Evolutionary conservation across 2,888 invertebrate species (phyloP).

Genomic region (Sisyra terminalis): DNA sequence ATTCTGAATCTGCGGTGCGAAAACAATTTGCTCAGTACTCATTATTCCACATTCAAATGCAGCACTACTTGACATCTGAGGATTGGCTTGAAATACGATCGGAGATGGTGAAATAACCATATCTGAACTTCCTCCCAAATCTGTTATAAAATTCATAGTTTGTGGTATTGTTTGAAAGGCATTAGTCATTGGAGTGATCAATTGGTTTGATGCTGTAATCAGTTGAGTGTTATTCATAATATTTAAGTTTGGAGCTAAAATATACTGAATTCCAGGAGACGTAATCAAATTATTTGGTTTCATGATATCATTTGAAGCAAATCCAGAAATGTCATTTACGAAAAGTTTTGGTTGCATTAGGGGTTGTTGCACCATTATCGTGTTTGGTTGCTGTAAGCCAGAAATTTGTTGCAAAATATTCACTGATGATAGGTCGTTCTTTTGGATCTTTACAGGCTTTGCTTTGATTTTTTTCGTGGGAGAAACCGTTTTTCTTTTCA

Average conservation of each 20-base stretch:
- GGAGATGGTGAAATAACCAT: constrained; percentile 33
- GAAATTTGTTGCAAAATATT: not conserved
- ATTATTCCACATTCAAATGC: constrained; percentile 33
- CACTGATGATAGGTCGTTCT: no score
- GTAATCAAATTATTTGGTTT: constrained; percentile 1
- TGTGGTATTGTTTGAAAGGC: constrained; percentile 43
- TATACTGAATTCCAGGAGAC: constrained; percentile 1
- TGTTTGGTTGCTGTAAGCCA: not conserved
- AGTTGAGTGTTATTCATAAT: no score
- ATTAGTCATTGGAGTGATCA: constrained; percentile 24
- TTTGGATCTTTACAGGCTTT: not conserved
- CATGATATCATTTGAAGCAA: not conserved
- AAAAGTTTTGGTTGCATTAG: not conserved
- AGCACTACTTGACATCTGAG: constrained; percentile 16
- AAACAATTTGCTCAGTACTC: constrained; percentile 38
- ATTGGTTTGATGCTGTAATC: not conserved
- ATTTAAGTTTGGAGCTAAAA: constrained; percentile 6
- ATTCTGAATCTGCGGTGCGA: constrained; percentile 19
- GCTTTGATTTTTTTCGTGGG: not conserved
- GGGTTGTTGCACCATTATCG: not conserved
- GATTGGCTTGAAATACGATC: not conserved
- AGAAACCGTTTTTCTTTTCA: not conserved
- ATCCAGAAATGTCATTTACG: not conserved
- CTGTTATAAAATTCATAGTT: constrained; percentile 22
- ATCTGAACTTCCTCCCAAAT: constrained; percentile 36